Evolutionary conservation across 1,140 invertebrate genomes (phyloP).

Genomic region (Lordiphosa collinella): DNA sequence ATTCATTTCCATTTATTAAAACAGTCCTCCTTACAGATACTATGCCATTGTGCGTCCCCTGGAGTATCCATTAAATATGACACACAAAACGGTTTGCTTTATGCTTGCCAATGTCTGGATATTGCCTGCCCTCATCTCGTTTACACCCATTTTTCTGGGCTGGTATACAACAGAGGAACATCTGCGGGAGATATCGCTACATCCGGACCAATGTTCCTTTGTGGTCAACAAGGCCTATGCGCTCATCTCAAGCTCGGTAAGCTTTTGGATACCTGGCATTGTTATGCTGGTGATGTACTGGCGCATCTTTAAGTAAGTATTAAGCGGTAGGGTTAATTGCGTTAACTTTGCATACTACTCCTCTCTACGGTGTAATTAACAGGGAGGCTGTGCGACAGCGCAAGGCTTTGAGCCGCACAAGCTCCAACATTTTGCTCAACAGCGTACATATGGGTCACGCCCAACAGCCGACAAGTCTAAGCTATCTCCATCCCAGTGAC

Average conservation of each 20-base stretch:
- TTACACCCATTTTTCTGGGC: conserved; percentile 96
- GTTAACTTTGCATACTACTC: conserved; percentile 3
- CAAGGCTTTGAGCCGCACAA: conserved; percentile 89
- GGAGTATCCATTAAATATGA: conserved; percentile 94
- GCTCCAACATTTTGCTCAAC: conserved; percentile 90
- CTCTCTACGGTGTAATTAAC: conserved; percentile 65
- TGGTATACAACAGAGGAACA: conserved; percentile 94
- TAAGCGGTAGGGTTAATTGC: conserved; percentile 15
- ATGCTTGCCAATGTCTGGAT: conserved; percentile 94
- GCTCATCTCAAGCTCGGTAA: conserved; percentile 93
- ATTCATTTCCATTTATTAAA: conserved; percentile 35
- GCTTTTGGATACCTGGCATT: conserved; percentile 96
- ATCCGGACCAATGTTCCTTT: conserved; percentile 91
- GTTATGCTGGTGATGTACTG: conserved; percentile 97
- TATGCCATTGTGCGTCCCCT: conserved; percentile 93
- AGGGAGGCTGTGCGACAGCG: conserved; percentile 93
- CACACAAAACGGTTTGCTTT: conserved; percentile 88
- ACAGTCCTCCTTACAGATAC: conserved; percentile 80
- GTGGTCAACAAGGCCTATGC: conserved; percentile 94
- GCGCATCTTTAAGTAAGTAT: conserved; percentile 89
- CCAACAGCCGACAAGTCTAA: conserved; percentile 83
- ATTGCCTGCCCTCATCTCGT: conserved; percentile 94
- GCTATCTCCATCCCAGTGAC: conserved; percentile 84
- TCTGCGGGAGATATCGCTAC: conserved; percentile 83
- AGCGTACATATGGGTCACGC: conserved; percentile 89